Evolutionary conservation across 2,113 vertebrate genomes (phyloP).

Genomic region (Xiphophorus hellerii): DNA sequence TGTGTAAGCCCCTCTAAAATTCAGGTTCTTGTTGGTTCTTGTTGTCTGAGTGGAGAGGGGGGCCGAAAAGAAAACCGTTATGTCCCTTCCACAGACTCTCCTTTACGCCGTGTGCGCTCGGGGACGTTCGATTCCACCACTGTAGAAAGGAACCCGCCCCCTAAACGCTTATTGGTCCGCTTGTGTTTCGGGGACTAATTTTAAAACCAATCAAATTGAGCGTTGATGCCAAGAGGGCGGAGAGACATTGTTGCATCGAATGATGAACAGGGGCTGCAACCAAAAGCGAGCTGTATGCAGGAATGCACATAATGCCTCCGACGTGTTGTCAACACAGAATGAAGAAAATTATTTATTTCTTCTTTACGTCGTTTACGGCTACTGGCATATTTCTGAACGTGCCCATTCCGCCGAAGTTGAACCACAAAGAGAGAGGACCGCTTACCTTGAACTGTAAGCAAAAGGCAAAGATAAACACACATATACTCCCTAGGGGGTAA

Average conservation of each 20-base stretch:
- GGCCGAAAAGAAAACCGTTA: constrained; percentile 68
- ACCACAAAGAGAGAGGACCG: background rate
- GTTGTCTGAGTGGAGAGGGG: constrained; percentile 58
- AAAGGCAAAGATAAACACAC: background rate
- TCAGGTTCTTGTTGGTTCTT: constrained; percentile 60
- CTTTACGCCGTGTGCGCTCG: constrained; percentile 73
- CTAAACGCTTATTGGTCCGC: constrained; percentile 65
- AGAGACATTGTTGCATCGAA: background rate
- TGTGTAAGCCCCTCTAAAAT: constrained; percentile 55
- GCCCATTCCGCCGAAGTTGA: background rate
- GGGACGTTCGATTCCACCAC: constrained; percentile 77
- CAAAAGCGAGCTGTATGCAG: constrained; percentile 58
- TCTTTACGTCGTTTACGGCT: constrained; percentile 8
- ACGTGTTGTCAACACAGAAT: constrained; percentile 58
- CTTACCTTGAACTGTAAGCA: background rate
- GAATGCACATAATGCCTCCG: constrained; percentile 36
- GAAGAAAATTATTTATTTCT: constrained; percentile 29
- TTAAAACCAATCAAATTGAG: constrained; percentile 56
- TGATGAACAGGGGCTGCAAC: constrained; percentile 52
- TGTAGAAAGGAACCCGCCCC: constrained; percentile 66
- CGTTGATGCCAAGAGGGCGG: constrained; percentile 16
- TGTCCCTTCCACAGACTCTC: constrained; percentile 74
- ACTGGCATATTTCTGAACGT: background rate
- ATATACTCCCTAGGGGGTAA: background rate
- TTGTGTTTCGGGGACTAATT: constrained; percentile 18